These are phyloP conservation scores for Enteromius radiatus DNA, from an alignment of 2,797 vertebrate species.

Conservation along the genomic window DNA sequence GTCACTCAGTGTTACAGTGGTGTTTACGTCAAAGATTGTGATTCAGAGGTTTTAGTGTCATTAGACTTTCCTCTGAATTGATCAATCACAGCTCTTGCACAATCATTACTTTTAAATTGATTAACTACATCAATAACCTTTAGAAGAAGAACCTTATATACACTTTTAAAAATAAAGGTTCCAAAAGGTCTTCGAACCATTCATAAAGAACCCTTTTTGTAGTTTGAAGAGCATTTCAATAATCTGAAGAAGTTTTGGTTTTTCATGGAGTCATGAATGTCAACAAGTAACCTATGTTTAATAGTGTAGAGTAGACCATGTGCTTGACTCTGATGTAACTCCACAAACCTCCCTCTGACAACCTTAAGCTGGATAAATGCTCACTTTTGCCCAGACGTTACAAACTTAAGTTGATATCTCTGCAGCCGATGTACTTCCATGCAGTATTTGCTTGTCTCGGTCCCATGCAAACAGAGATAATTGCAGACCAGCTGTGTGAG, in stretches of 20 bases:
- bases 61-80: neutral
- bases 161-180: neutral
- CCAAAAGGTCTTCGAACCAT: neutral
- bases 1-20: neutral
- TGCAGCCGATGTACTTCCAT: neutral
- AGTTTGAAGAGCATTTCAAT: neutral
- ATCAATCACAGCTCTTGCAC: neutral
- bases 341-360: neutral
- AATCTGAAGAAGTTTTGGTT: neutral
- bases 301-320: neutral
- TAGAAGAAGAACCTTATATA: neutral
- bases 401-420: neutral
- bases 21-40: neutral
- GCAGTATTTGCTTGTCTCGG: neutral
- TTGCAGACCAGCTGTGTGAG: conserved; percentile 31
- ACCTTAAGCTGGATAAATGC: neutral
- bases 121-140: neutral
- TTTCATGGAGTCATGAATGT: neutral
- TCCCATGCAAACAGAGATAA: conserved; percentile 32
- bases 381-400: neutral
- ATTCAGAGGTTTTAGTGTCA: neutral
- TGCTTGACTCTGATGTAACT: neutral
- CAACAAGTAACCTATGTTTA: neutral
- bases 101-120: neutral
- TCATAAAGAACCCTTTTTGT: neutral